These are phyloP conservation scores for Ammodytes dubius DNA, from an alignment of 2,113 vertebrate species.

Conservation along the genomic window DNA sequence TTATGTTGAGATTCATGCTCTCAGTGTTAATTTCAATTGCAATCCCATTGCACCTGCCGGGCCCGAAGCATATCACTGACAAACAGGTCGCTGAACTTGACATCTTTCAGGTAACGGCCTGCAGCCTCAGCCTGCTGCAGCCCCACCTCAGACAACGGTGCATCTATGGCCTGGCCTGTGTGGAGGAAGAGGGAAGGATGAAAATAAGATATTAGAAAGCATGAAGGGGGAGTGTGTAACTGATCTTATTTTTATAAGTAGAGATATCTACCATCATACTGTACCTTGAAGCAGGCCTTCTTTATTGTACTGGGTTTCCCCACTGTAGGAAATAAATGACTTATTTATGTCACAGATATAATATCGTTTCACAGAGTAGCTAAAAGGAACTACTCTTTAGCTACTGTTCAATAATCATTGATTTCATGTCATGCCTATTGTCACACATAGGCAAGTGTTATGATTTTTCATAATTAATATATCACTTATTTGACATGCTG, in stretches of 20 bases:
- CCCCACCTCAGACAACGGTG: conserved; percentile 89
- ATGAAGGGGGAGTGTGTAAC: background rate
- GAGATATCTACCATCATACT: background rate
- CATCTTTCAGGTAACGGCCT: conserved; percentile 88
- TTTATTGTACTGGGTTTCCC: conserved; percentile 94
- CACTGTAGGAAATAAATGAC: conserved; percentile 80
- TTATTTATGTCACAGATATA: background rate
- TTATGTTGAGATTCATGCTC: background rate
- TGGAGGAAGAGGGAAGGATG: background rate
- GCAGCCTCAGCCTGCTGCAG: conserved; percentile 90
- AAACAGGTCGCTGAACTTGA: conserved; percentile 91
- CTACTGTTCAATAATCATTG: background rate
- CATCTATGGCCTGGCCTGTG: conserved; percentile 92
- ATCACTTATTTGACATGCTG: background rate
- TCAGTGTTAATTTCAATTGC: background rate
- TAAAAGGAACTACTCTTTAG: background rate
- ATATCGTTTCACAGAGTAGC: background rate
- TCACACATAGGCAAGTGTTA: background rate
- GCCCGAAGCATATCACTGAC: conserved; percentile 92
- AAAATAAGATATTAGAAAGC: background rate
- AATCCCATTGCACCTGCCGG: conserved; percentile 83
- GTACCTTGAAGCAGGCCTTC: conserved; percentile 94
- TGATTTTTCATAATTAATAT: background rate
- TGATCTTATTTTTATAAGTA: background rate
- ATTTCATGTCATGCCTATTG: background rate